Conservation (phyloP, 30 jellyfish, hydroid and myxozoan genomes). For the Clytia hemisphaerica region DNA sequence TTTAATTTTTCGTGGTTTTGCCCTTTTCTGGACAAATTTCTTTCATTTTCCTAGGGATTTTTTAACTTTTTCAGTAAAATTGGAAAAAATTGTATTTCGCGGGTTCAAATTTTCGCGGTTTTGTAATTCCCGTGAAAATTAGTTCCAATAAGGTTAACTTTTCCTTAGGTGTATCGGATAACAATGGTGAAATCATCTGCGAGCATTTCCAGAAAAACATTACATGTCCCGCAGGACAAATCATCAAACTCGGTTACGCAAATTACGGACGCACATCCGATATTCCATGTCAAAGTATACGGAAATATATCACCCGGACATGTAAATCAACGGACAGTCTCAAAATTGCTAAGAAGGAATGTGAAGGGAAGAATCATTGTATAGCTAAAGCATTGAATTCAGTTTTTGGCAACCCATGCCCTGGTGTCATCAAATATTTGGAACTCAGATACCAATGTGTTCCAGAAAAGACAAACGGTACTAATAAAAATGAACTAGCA, state of each 20-base stretch:
- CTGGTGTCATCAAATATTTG: conserved; percentile 46
- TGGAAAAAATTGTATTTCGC: too few relatives aligned
- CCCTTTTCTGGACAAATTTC: too few relatives aligned
- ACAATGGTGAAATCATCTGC: conserved; percentile 45
- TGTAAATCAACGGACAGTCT: conserved; percentile 23
- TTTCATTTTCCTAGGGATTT: too few relatives aligned
- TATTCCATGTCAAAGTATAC: conserved; percentile 56
- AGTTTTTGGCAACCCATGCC: conserved; percentile 57
- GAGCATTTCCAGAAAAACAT: conserved; percentile 41
- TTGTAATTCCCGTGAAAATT: too few relatives aligned
- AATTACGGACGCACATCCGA: conserved; percentile 57
- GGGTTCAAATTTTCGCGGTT: too few relatives aligned
- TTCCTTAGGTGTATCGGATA: conserved; percentile 29
- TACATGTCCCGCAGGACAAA: conserved; percentile 41
- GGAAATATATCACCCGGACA: conserved; percentile 25
- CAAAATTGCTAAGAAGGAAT: conserved; percentile 13
- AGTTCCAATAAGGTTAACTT: too few relatives aligned
- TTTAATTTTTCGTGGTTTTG: too few relatives aligned
- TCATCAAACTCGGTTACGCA: conserved; percentile 36
- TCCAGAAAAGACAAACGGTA: too few relatives aligned
- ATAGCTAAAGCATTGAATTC: conserved; percentile 36
- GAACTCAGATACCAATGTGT: conserved; percentile 46
- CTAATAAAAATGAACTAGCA: background rate
- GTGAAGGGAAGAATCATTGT: conserved; percentile 48
- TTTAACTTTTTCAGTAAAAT: too few relatives aligned